These are phyloP conservation scores for Caenorhabditis sp. DNA, from an alignment of 2,888 invertebrate genomes.

Conservation along the genomic window DNA sequence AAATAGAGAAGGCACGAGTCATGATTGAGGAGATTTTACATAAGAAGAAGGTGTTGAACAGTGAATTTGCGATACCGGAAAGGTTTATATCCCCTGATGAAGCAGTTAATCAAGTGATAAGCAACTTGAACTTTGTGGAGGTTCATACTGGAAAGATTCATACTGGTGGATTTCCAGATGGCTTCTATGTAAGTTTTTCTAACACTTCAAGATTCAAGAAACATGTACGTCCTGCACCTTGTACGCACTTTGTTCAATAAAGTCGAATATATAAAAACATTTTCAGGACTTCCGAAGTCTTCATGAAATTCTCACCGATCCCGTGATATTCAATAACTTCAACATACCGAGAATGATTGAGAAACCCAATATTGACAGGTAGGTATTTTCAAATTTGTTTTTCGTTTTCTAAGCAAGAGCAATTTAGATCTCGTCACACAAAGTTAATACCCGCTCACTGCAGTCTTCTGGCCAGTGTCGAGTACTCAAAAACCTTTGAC, in stretches of 20 bases:
- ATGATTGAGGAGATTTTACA: not conserved
- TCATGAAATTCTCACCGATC: not conserved
- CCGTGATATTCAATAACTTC: not conserved
- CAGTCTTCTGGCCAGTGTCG: not conserved
- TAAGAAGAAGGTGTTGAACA: not conserved
- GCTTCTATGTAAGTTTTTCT: not conserved
- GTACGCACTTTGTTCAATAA: too few relatives aligned
- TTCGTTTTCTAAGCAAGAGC: too few relatives aligned
- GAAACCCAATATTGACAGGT: not conserved
- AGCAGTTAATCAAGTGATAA: not conserved
- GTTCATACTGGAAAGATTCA: not conserved
- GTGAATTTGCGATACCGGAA: too few relatives aligned
- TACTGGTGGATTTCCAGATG: not conserved
- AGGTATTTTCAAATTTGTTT: not conserved
- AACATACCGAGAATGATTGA: not conserved
- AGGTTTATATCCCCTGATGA: not conserved
- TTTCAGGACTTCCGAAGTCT: slow-evolving; percentile 4
- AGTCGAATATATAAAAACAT: too few relatives aligned
- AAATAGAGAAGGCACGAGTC: not conserved
- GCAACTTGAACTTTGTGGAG: not conserved
- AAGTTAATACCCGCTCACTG: not conserved
- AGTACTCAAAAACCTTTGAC: slow-evolving; percentile 19
- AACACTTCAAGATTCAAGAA: too few relatives aligned
- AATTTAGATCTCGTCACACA: not conserved
- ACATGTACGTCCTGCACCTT: too few relatives aligned